phyloP scores from a whole-genome alignment of 2,888 invertebrate species.

The Axea sp. region DNA sequence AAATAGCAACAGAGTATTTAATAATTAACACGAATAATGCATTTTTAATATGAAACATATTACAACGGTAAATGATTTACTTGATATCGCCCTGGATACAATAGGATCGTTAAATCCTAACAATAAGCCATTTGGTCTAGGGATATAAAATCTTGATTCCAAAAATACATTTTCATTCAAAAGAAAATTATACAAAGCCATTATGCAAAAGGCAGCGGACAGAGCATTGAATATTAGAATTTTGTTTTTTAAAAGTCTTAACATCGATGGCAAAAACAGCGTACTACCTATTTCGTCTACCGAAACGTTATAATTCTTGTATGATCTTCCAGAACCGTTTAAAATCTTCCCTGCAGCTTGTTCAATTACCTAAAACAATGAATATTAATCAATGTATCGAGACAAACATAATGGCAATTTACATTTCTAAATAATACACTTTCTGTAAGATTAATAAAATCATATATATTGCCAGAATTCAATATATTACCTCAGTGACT shows the following conservation, averaged over 20 bases:
- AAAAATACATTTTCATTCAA: slow-evolving; percentile 82
- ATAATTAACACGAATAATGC: too few relatives aligned
- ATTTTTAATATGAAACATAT: too few relatives aligned
- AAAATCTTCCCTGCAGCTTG: slow-evolving; percentile 82
- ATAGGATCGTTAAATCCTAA: slow-evolving; percentile 81
- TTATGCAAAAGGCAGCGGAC: slow-evolving; percentile 80
- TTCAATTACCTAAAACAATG: slow-evolving; percentile 78
- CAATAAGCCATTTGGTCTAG: slow-evolving; percentile 78
- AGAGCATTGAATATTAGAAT: slow-evolving; percentile 81
- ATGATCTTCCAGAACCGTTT: slow-evolving; percentile 74
- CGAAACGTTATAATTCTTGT: slow-evolving; percentile 45
- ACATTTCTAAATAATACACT: not conserved
- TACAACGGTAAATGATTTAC: too few relatives aligned
- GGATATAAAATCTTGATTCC: slow-evolving; percentile 82
- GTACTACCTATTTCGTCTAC: slow-evolving; percentile 64
- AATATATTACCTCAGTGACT: slow-evolving; percentile 75
- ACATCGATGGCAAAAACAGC: slow-evolving; percentile 80
- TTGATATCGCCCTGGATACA: slow-evolving; percentile 80
- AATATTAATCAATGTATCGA: slow-evolving; percentile 4
- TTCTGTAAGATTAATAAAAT: too few relatives aligned
- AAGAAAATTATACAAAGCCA: slow-evolving; percentile 81
- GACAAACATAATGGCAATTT: not conserved
- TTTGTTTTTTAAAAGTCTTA: slow-evolving; percentile 81
- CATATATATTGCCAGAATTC: not conserved
- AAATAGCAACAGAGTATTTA: too few relatives aligned